Conservation (phyloP, 2,113 vertebrate species). For the Apodemus speciosus region DNA sequence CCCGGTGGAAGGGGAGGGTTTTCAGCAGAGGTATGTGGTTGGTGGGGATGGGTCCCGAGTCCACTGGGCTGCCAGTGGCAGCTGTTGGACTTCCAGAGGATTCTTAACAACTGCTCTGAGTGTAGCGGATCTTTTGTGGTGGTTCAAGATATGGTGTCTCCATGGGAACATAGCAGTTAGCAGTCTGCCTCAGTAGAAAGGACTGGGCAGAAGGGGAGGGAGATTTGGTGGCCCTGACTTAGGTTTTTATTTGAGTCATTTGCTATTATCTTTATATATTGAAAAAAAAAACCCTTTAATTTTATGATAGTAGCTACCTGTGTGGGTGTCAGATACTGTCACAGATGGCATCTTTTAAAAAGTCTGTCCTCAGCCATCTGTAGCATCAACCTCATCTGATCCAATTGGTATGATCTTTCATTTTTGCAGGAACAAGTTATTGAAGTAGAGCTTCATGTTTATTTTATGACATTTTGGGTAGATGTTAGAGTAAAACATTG, state of each 20-base stretch:
- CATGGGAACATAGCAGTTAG: too few species aligned
- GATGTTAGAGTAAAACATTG: slow-evolving; percentile 73
- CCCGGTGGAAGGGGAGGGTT: too few species aligned
- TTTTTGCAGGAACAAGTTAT: slow-evolving; percentile 64
- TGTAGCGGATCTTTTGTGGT: too few species aligned
- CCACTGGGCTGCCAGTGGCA: too few species aligned
- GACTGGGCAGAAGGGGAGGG: too few species aligned
- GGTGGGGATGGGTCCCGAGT: too few species aligned
- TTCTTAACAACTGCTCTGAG: too few species aligned
- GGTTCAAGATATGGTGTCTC: too few species aligned
- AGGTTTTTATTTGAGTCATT: slow-evolving; percentile 46
- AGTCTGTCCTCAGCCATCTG: slow-evolving; percentile 69
- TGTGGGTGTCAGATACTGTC: slow-evolving; percentile 32
- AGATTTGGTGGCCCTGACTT: not conserved
- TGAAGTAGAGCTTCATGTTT: slow-evolving; percentile 73
- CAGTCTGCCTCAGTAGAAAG: too few species aligned
- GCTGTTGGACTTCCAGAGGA: too few species aligned
- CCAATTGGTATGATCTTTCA: slow-evolving; percentile 61
- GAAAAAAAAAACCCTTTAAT: slow-evolving; percentile 46
- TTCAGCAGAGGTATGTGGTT: too few species aligned
- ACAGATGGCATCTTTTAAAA: slow-evolving; percentile 72
- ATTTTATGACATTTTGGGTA: slow-evolving; percentile 58
- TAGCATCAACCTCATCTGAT: slow-evolving; percentile 50
- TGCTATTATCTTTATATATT: slow-evolving; percentile 46
- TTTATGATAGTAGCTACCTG: slow-evolving; percentile 42